phyloP scores from a whole-genome alignment of 2,888 invertebrate species.

The Panzeria rudis region DNA sequence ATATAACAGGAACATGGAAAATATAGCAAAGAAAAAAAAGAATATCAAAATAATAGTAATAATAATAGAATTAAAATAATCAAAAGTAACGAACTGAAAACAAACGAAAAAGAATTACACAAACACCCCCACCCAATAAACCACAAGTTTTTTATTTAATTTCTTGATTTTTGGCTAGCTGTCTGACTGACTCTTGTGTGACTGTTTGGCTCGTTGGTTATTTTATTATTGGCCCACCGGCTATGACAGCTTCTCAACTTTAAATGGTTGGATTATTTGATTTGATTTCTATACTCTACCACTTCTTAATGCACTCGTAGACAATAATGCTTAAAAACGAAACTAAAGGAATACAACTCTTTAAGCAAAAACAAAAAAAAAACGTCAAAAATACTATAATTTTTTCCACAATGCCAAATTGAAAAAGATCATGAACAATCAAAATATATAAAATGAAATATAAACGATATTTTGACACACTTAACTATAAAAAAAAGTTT shows the following conservation, averaged over 20 bases:
- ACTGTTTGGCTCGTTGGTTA: constrained; percentile 39
- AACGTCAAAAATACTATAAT: constrained; percentile 52
- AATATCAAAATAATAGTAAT: constrained; percentile 66
- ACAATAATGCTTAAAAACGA: constrained; percentile 33
- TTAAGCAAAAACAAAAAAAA: constrained; percentile 11
- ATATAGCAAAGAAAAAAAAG: constrained; percentile 11
- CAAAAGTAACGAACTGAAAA: constrained; percentile 62
- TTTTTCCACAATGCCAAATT: constrained; percentile 72
- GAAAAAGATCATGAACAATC: constrained; percentile 73
- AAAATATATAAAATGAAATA: constrained; percentile 66
- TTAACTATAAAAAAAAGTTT: constrained; percentile 44
- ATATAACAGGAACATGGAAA: constrained; percentile 20
- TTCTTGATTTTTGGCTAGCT: constrained; percentile 16
- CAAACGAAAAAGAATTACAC: constrained; percentile 38
- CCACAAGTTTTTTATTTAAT: constrained; percentile 27
- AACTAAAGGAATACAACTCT: constrained; percentile 51
- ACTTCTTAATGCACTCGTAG: constrained; percentile 39
- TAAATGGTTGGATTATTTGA: constrained; percentile 68
- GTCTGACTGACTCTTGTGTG: constrained; percentile 31
- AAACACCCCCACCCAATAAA: constrained; percentile 58
- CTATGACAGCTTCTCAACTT: constrained; percentile 73
- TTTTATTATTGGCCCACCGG: constrained; percentile 68
- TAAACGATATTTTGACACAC: constrained; percentile 71
- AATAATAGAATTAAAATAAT: constrained; percentile 69
- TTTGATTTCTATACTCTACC: constrained; percentile 56